Percentiles rank a stretch among this genome's conserved stretches.
These are phyloP conservation scores for Ovis aries DNA, from an alignment of 2,113 vertebrate species.

Conservation along the genomic window DNA sequence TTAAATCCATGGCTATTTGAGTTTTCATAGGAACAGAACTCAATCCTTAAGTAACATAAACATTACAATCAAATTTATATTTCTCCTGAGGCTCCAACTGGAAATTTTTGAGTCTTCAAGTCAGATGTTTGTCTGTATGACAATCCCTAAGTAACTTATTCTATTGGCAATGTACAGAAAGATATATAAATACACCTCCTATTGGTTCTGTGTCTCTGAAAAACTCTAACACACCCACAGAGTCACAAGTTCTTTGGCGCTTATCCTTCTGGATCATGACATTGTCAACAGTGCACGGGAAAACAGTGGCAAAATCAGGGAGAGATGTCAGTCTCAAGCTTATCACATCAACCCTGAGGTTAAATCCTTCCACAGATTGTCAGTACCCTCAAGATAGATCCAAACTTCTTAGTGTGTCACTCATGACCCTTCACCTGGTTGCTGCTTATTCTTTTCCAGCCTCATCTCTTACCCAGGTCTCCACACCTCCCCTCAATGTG, in stretches of 20 bases:
- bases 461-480: neutral
- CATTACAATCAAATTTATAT: neutral
- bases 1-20: neutral
- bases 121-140: neutral
- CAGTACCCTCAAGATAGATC: neutral
- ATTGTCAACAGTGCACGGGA: neutral
- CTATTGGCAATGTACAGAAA: neutral
- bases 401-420: neutral
- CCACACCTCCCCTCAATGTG: rapidly evolving
- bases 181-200: neutral
- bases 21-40: neutral
- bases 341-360: neutral
- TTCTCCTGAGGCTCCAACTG: neutral
- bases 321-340: neutral
- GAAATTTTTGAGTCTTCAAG: neutral
- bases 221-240: neutral
- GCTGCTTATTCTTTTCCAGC: neutral
- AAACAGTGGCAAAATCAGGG: neutral
- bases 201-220: neutral
- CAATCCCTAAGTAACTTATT: neutral
- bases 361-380: neutral
- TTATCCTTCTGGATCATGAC: neutral
- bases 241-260: neutral
- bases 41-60: neutral
- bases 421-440: neutral